Evolutionary conservation across 2,888 invertebrate genomes (phyloP).

Genomic region (Petrolisthes cinctipes): DNA sequence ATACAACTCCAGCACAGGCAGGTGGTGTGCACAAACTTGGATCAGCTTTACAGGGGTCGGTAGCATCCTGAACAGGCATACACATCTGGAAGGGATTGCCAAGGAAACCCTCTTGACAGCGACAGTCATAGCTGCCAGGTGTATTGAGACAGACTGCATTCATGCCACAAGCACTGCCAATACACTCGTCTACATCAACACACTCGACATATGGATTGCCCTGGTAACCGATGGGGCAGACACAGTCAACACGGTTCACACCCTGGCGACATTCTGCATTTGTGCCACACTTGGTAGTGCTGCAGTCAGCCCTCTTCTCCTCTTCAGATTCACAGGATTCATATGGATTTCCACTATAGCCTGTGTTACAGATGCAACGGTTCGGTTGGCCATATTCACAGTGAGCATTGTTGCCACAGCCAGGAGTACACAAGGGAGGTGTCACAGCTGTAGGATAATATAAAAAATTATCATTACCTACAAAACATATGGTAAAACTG

Average conservation of each 20-base stretch:
- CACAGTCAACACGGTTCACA: constrained; percentile 80
- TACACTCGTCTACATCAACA: constrained; percentile 69
- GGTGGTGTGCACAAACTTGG: constrained; percentile 60
- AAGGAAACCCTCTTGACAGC: constrained; percentile 83
- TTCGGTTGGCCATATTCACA: constrained; percentile 79
- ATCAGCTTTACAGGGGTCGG: constrained; percentile 49
- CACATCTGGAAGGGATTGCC: constrained; percentile 91
- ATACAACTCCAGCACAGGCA: constrained; percentile 75
- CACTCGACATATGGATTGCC: constrained; percentile 91
- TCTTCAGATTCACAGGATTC: constrained; percentile 81
- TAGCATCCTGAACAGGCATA: constrained; percentile 63
- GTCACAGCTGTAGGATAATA: constrained; percentile 77
- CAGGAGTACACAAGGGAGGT: constrained; percentile 83
- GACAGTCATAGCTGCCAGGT: constrained; percentile 88
- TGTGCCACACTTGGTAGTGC: constrained; percentile 80
- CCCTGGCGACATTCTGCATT: constrained; percentile 86
- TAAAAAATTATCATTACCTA: constrained; percentile 52
- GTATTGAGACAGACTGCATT: constrained; percentile 92
- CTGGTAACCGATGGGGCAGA: constrained; percentile 84
- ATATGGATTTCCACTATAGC: constrained; percentile 89
- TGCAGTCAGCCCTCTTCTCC: constrained; percentile 78
- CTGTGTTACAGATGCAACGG: constrained; percentile 84
- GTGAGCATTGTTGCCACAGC: constrained; percentile 85
- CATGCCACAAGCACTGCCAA: constrained; percentile 70
- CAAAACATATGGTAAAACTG: background rate